Percentiles rank a stretch among this genome's conserved stretches.
Conservation (phyloP, 1,140 invertebrate genomes). For the Drosophila ambigua region DNA sequence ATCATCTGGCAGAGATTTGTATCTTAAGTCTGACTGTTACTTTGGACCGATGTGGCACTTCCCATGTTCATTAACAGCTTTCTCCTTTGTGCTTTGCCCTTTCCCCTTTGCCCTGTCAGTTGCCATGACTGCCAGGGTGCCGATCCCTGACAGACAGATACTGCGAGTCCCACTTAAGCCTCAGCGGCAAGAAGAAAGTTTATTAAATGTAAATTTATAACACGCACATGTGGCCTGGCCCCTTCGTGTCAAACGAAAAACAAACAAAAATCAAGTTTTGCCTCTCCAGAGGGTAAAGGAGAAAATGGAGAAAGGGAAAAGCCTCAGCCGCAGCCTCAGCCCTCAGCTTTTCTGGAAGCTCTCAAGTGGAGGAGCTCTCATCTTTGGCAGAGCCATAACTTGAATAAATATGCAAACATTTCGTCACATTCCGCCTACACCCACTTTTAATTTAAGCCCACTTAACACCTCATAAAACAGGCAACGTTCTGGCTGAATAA, state of each 20-base stretch:
- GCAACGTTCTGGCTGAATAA: slow-evolving; percentile 63
- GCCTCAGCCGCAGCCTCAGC: slow-evolving; percentile 9
- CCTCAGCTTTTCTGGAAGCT: background rate
- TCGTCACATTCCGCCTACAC: slow-evolving; percentile 64
- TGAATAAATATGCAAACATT: slow-evolving; percentile 78
- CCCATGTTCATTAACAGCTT: slow-evolving; percentile 29
- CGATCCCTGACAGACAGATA: background rate
- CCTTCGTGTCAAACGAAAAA: slow-evolving; percentile 47
- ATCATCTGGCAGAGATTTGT: slow-evolving; percentile 8
- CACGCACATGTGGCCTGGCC: slow-evolving; percentile 67
- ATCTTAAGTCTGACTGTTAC: slow-evolving; percentile 18
- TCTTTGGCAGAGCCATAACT: slow-evolving; percentile 64
- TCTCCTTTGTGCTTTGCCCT: slow-evolving; percentile 11
- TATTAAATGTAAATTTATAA: slow-evolving; percentile 78
- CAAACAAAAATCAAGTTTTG: slow-evolving; percentile 71
- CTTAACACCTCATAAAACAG: slow-evolving; percentile 81
- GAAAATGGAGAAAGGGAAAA: slow-evolving; percentile 34
- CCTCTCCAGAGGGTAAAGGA: slow-evolving; percentile 22
- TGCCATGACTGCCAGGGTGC: slow-evolving; percentile 5
- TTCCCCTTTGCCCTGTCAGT: slow-evolving; percentile 10
- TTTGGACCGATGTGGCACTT: slow-evolving; percentile 5
- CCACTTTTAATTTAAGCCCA: slow-evolving; percentile 79
- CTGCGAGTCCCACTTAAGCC: slow-evolving; percentile 53
- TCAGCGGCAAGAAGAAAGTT: slow-evolving; percentile 51
- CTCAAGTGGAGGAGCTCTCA: slow-evolving; percentile 34